Evolutionary conservation across 2,797 vertebrate species (phyloP).

Genomic region (Masticophis lateralis): DNA sequence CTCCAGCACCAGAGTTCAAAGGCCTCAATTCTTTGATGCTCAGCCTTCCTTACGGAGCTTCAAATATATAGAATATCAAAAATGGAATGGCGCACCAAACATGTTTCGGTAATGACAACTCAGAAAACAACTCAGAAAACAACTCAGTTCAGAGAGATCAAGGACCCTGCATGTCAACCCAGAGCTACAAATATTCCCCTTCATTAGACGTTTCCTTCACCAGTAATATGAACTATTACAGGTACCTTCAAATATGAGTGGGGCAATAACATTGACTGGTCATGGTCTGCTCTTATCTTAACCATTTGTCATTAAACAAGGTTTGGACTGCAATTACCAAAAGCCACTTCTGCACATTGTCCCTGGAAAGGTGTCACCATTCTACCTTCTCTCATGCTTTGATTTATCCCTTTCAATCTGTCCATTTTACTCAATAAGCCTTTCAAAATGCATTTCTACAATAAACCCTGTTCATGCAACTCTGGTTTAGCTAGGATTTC

Average conservation of each 20-base stretch:
- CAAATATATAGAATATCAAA: not conserved
- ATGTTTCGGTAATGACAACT: too few species aligned
- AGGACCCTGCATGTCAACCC: too few species aligned
- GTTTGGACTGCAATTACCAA: not conserved
- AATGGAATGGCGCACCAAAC: not conserved
- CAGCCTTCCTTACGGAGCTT: too few species aligned
- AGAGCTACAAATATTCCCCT: too few species aligned
- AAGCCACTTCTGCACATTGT: not conserved
- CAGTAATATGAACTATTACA: too few species aligned
- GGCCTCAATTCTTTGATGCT: too few species aligned
- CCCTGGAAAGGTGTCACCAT: not conserved
- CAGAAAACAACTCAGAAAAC: too few species aligned
- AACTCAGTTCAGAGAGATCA: too few species aligned
- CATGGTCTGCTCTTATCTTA: not conserved
- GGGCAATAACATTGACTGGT: not conserved
- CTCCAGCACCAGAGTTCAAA: too few species aligned
- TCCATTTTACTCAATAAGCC: not conserved
- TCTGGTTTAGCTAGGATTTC: not conserved
- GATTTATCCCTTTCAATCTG: not conserved
- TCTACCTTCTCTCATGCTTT: not conserved
- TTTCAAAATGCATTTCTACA: not conserved
- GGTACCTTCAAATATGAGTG: not conserved
- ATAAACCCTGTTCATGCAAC: not conserved
- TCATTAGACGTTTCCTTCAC: not conserved
- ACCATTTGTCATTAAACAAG: not conserved